A percentile compares a stretch with the other conserved stretches of the same genome.
phyloP scores from a whole-genome alignment of 2,113 vertebrate genomes.

The Serinus canaria region DNA sequence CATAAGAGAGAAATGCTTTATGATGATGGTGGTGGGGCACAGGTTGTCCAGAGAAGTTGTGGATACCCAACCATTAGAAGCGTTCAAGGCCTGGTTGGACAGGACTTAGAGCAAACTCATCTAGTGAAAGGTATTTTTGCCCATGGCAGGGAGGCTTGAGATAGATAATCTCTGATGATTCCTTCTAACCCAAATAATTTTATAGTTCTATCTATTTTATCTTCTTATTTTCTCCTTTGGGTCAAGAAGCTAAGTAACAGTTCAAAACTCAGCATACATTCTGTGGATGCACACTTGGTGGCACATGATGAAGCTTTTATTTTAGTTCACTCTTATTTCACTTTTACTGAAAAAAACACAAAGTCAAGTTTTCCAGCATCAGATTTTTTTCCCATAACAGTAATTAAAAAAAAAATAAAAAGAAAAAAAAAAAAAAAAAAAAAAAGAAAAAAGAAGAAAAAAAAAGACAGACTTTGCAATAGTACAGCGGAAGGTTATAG shows the following conservation, averaged over 20 bases:
- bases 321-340: neutral
- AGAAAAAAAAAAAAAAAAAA: accelerated
- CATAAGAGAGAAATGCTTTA: neutral
- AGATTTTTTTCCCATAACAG: neutral
- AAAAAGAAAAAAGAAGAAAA: too few species aligned
- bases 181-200: neutral
- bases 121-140: neutral
- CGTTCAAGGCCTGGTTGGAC: neutral
- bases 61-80: neutral
- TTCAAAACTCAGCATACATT: neutral
- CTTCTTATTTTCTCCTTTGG: neutral
- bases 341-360: neutral
- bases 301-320: neutral
- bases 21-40: neutral
- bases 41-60: neutral
- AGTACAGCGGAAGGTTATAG: neutral
- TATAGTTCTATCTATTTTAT: neutral
- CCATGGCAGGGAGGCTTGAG: neutral
- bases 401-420: neutral
- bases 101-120: neutral
- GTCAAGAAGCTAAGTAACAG: neutral
- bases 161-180: neutral
- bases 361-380: neutral
- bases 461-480: neutral
- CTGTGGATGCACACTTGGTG: neutral